Conservation (phyloP, 2,888 invertebrate genomes). For the Pammene aurita region DNA sequence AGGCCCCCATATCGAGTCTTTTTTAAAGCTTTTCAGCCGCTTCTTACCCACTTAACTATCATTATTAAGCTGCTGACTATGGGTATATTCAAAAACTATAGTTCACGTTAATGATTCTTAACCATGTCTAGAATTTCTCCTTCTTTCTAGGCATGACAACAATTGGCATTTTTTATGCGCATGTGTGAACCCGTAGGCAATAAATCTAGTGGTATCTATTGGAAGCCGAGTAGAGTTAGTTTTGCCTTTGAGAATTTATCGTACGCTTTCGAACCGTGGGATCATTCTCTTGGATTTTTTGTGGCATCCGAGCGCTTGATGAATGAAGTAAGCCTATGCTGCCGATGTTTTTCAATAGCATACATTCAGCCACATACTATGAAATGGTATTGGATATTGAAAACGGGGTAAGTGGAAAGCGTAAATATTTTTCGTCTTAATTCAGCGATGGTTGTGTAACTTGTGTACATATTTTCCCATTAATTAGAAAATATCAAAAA, state of each 20-base stretch:
- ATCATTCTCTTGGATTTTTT: conserved; percentile 16
- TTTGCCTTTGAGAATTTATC: conserved; percentile 34
- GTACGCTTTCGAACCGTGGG: conserved; percentile 16
- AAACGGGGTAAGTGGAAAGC: not conserved
- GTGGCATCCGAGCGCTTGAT: conserved; percentile 16
- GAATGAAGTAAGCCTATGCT: conserved; percentile 4
- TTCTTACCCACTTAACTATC: no score
- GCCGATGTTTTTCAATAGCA: not conserved
- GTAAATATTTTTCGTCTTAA: no score
- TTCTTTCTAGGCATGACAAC: conserved; percentile 16
- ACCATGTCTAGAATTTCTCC: not conserved
- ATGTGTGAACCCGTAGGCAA: conserved; percentile 29
- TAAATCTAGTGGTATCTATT: conserved; percentile 40
- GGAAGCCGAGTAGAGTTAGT: conserved; percentile 34
- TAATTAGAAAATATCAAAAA: no score
- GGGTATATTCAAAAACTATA: not conserved
- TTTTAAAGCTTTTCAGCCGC: no score
- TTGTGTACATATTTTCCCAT: no score
- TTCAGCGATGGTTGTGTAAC: no score
- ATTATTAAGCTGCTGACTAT: no score
- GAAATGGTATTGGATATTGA: not conserved
- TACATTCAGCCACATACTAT: not conserved
- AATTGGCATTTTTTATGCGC: conserved; percentile 38
- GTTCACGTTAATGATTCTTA: not conserved
- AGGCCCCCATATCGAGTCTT: no score